These are phyloP conservation scores for Conomelus anceps DNA, from an alignment of 2,888 invertebrate species.

Conservation along the genomic window DNA sequence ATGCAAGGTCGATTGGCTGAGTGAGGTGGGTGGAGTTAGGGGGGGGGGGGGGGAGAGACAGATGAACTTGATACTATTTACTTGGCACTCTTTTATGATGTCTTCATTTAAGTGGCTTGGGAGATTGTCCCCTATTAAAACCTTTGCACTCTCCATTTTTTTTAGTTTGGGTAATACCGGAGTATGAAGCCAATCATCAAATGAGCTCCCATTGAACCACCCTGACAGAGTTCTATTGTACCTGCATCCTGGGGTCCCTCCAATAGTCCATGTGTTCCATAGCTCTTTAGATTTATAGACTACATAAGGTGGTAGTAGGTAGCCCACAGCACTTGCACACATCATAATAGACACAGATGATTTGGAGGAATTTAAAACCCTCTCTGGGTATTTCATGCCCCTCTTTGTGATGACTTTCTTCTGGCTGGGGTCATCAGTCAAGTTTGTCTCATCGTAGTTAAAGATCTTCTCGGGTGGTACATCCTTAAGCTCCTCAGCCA, in stretches of 20 bases:
- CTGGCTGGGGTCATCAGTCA: too few species aligned
- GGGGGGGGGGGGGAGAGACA: too few species aligned
- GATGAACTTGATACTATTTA: too few species aligned
- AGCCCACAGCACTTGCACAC: constrained; percentile 40
- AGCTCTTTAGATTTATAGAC: constrained; percentile 42
- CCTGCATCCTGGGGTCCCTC: constrained; percentile 38
- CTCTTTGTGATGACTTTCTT: too few species aligned
- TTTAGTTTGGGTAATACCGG: constrained; percentile 31
- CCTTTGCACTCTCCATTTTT: constrained; percentile 29
- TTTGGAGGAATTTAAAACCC: constrained; percentile 34
- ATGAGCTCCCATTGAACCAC: constrained; percentile 39
- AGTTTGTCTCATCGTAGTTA: too few species aligned
- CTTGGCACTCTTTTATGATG: too few species aligned
- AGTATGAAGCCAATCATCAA: constrained; percentile 38
- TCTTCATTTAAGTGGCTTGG: constrained; percentile 34
- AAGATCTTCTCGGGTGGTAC: too few species aligned
- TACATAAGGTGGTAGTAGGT: constrained; percentile 40
- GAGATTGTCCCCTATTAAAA: constrained; percentile 38
- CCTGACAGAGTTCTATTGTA: constrained; percentile 41
- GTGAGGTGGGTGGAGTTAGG: too few species aligned
- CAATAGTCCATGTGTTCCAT: constrained; percentile 40
- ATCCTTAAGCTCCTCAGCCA: too few species aligned
- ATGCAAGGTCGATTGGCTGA: too few species aligned
- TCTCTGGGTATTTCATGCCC: constrained; percentile 11
- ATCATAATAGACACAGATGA: constrained; percentile 40